Percentiles rank a stretch among this genome's conserved stretches.
Evolutionary conservation across 2,797 vertebrate species (phyloP).

Genomic region (Falco biarmicus): DNA sequence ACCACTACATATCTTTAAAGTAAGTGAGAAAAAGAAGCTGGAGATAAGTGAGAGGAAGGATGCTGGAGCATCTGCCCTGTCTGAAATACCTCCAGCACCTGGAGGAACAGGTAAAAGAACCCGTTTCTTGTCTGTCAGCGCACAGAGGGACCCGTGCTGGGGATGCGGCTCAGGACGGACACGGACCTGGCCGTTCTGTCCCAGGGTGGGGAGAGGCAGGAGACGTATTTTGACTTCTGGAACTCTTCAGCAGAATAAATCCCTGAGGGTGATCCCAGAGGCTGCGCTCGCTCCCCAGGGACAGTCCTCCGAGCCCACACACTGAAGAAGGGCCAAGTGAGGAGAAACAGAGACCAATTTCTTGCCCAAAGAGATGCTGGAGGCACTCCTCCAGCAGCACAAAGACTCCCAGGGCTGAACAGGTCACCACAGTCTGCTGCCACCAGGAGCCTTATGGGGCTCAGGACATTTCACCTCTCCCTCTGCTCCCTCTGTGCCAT

Average conservation of each 20-base stretch:
- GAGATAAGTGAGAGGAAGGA: background rate
- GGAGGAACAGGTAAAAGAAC: background rate
- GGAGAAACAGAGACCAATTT: background rate
- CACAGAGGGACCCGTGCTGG: background rate
- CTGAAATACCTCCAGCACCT: background rate
- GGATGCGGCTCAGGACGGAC: background rate
- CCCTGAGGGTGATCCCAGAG: background rate
- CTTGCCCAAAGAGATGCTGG: background rate
- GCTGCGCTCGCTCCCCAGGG: background rate
- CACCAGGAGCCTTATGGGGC: background rate
- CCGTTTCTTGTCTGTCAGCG: background rate
- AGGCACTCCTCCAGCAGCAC: background rate
- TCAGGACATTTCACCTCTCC: background rate
- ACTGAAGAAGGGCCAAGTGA: background rate
- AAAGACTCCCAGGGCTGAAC: background rate
- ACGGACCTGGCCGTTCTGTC: background rate
- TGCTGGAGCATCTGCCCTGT: background rate
- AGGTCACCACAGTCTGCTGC: background rate
- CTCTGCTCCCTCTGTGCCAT: background rate
- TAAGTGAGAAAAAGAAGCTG: background rate
- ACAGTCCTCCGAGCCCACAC: accelerated
- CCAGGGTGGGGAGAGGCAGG: background rate
- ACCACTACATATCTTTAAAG: background rate
- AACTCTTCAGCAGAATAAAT: background rate
- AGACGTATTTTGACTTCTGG: background rate